phyloP scores from a whole-genome alignment of 1,140 invertebrate species.

The Drosophila biarmipes region DNA sequence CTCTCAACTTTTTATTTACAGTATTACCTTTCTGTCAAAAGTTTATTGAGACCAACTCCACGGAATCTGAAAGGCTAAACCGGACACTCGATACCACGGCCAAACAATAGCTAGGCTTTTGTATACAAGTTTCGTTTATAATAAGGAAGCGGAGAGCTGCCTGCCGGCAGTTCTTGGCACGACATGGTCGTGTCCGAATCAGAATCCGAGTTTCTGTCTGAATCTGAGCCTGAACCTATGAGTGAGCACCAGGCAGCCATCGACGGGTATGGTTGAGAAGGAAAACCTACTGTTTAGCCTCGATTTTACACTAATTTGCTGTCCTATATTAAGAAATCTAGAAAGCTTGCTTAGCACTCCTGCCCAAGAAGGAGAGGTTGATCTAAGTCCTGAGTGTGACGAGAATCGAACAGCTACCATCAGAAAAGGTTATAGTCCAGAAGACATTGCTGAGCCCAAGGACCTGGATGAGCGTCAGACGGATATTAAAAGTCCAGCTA shows the following conservation, averaged over 20 bases:
- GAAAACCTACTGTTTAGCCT: neutral
- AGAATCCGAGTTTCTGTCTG: slow-evolving; percentile 21
- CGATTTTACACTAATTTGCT: too few relatives aligned
- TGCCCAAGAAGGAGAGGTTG: neutral
- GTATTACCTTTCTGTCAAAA: neutral
- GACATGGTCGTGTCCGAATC: slow-evolving; percentile 49
- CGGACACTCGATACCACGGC: slow-evolving; percentile 9
- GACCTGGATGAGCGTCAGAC: neutral
- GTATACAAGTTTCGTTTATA: slow-evolving; percentile 17
- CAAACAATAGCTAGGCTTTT: slow-evolving; percentile 10
- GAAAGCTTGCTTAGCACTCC: neutral
- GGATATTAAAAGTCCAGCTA: neutral
- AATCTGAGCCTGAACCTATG: slow-evolving; percentile 11
- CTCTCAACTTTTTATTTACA: slow-evolving; percentile 21
- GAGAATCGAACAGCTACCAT: neutral
- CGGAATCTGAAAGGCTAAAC: slow-evolving; percentile 1
- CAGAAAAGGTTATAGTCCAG: neutral
- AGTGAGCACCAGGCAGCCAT: slow-evolving; percentile 10
- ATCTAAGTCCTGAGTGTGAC: neutral
- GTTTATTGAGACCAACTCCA: slow-evolving; percentile 2
- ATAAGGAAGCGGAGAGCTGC: slow-evolving; percentile 10
- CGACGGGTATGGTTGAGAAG: slow-evolving; percentile 21
- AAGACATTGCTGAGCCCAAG: neutral
- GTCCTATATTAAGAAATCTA: neutral
- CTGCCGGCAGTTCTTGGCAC: slow-evolving; percentile 33